Base-by-base conservation (phyloP, 2,113 vertebrate genomes). In the Anser cygnoides region DNA sequence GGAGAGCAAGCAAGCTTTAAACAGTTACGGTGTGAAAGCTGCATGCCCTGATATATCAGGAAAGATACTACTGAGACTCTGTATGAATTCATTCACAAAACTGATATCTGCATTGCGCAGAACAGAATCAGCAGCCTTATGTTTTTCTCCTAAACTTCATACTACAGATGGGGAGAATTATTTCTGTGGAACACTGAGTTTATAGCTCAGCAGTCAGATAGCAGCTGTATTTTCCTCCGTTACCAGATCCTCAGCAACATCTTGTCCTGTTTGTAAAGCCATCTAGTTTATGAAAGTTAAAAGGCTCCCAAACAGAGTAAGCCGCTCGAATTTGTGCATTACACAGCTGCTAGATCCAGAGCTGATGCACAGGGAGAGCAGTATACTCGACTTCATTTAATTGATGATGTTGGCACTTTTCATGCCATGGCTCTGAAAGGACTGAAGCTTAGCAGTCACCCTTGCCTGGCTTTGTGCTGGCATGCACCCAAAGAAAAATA, bases 231-330 rank as follows among this genome's bases (percentile, higher is more conserved):
- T 95, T 92, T 54, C 67, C 63, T 73, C 68, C 63, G 26, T 59
- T 95, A 65, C 81, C 89, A 85, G 84, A 92, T 75, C 66, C 70
- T 89, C 74, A 41, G 94, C 89, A 96, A 44, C 87, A 82, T 93
- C 87, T 93, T 92, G 80, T 81, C 91, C 89, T 97, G 74, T 95
- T 95, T 93, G 90, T 66, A 77, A 94, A 95, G 63, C 70, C 74
- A 50, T 63, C 63, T 77, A 88, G 63, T 93, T 95, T 92, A 80
- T 87, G 94, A 41, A 95, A 92, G 81, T 89, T 91, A 95, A 94
- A 95, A 95, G 84, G 59, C 59, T 94, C 71, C 46, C 67, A 73
- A 70, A 91, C 46, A 91, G 82, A 94, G 33, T 87, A 91, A 79
- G 82, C 90, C 93, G 87, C 82, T 91, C 17, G 1, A 91, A 74